These are phyloP conservation scores for Thomomys bottae DNA, from an alignment of 2,113 vertebrate species.

Conservation along the genomic window DNA sequence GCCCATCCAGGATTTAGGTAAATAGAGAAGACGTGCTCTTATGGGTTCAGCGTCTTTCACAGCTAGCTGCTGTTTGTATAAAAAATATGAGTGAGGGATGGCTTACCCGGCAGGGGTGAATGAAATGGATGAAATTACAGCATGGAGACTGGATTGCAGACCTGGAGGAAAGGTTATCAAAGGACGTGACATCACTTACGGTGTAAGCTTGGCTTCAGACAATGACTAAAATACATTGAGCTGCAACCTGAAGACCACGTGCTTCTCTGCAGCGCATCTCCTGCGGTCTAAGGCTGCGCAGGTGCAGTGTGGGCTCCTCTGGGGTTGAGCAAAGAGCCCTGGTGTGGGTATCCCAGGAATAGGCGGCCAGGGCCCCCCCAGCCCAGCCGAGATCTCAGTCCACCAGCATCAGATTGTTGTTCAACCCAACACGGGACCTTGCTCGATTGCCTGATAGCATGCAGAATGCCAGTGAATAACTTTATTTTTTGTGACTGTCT, in stretches of 20 bases:
- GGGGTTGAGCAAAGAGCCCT: neutral
- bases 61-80: neutral
- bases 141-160: neutral
- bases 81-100: neutral
- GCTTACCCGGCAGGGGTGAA: neutral
- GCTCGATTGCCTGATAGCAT: neutral
- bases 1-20: accelerated
- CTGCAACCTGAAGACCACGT: accelerated
- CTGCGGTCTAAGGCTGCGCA: neutral
- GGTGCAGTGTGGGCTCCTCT: too few relatives aligned
- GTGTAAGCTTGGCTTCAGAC: neutral
- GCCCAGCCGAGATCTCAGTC: too few relatives aligned
- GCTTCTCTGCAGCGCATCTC: neutral
- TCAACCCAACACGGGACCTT: neutral
- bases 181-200: too few relatives aligned
- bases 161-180: neutral
- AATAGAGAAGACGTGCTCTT: neutral
- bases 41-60: neutral
- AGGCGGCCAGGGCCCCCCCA: neutral
- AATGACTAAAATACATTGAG: neutral
- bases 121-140: neutral
- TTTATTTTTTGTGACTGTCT: neutral
- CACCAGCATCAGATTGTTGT: neutral
- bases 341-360: too few relatives aligned
- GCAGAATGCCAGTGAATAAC: neutral